Conservation (phyloP, 2,113 vertebrate species). For the Campylomormyrus numenius region DNA sequence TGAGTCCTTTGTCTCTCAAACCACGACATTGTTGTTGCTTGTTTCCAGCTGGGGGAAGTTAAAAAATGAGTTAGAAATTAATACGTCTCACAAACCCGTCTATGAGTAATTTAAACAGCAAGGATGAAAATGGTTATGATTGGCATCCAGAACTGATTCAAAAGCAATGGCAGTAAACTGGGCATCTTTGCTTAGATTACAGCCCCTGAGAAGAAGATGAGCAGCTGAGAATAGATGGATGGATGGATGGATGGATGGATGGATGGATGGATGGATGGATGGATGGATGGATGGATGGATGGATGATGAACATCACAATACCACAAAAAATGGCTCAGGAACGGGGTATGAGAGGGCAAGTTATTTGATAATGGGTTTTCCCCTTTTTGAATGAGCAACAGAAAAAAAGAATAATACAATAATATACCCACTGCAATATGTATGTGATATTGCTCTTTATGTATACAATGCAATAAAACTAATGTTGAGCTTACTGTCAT, state of each 20-base stretch:
- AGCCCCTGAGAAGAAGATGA: not conserved
- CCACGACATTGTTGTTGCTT: not conserved
- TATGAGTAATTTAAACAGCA: not conserved
- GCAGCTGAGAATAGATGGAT: not conserved
- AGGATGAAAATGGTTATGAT: not conserved
- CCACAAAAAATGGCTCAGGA: not conserved
- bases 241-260: not conserved
- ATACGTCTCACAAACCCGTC: not conserved
- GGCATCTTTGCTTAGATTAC: not conserved
- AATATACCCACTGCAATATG: not conserved
- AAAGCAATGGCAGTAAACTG: not conserved
- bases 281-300: not conserved
- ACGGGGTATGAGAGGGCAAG: not conserved
- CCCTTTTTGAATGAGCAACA: not conserved
- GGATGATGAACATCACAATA: not conserved
- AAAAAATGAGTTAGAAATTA: too few species aligned
- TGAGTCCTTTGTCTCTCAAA: not conserved
- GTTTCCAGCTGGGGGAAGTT: not conserved
- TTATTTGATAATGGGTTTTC: not conserved
- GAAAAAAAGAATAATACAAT: not conserved
- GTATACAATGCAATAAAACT: not conserved
- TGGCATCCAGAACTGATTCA: not conserved
- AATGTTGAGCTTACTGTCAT: not conserved
- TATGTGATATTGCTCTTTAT: not conserved
- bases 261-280: not conserved